Percentiles rank a stretch among this genome's conserved stretches.
Conservation (phyloP, 1,140 invertebrate species). For the Hycleus phaleratus region DNA sequence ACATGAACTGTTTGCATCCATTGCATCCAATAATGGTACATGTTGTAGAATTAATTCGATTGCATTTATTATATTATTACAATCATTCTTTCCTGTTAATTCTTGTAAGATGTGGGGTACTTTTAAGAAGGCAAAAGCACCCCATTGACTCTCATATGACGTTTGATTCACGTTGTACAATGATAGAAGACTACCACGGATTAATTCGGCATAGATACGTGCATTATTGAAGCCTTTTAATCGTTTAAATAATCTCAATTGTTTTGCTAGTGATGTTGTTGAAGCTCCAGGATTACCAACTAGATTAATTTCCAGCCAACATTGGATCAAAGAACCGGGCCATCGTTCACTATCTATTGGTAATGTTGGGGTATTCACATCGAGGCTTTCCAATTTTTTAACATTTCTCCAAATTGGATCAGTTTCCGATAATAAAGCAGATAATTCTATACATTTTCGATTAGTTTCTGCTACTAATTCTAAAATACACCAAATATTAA, state of each 20-base stretch:
- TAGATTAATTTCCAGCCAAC: slow-evolving; percentile 59
- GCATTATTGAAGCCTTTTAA: slow-evolving; percentile 58
- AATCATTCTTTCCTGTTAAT: slow-evolving; percentile 49
- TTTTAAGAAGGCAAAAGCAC: slow-evolving; percentile 88
- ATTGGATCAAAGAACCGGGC: slow-evolving; percentile 67
- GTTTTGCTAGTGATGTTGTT: slow-evolving; percentile 67
- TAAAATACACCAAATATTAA: slow-evolving; percentile 2
- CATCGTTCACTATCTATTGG: slow-evolving; percentile 53
- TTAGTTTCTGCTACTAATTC: slow-evolving; percentile 54
- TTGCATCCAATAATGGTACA: slow-evolving; percentile 75
- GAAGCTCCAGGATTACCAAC: slow-evolving; percentile 68
- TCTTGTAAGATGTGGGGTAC: slow-evolving; percentile 72
- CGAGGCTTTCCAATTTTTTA: slow-evolving; percentile 51
- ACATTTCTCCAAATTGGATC: slow-evolving; percentile 45
- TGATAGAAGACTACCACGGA: slow-evolving; percentile 82
- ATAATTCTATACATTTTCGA: slow-evolving; percentile 67
- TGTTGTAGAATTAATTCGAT: slow-evolving; percentile 75
- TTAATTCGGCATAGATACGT: slow-evolving; percentile 79
- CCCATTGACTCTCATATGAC: slow-evolving; percentile 77
- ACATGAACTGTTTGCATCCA: slow-evolving; percentile 81
- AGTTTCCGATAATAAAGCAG: slow-evolving; percentile 43
- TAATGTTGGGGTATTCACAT: slow-evolving; percentile 52
- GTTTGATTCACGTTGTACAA: slow-evolving; percentile 70
- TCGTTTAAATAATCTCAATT: slow-evolving; percentile 73
- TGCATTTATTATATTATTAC: slow-evolving; percentile 56